These are phyloP conservation scores for Uromys caudimaculatus DNA, from an alignment of 2,797 vertebrate species.

Conservation along the genomic window DNA sequence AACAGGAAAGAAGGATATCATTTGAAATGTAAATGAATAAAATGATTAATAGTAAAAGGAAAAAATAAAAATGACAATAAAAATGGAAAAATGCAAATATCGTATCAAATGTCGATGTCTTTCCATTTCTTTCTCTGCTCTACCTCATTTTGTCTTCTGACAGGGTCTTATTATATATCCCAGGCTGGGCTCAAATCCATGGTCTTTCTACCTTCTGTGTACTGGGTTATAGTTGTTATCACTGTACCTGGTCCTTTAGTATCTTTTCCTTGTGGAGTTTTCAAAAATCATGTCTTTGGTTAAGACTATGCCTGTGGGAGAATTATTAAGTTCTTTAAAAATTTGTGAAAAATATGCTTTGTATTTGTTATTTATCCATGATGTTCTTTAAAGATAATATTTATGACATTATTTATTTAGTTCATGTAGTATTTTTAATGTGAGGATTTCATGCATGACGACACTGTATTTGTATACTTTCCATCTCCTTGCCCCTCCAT, in stretches of 20 bases:
- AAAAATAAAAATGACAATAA: neutral
- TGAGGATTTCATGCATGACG: neutral
- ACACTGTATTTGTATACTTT: neutral
- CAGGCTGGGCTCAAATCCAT: neutral
- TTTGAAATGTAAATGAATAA: too few relatives aligned
- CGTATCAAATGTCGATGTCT: neutral
- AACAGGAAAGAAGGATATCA: too few relatives aligned
- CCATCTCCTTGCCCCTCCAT: neutral
- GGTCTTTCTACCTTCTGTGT: neutral
- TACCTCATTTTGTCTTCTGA: neutral
- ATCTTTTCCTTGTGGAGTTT: constrained; percentile 1
- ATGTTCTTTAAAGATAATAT: neutral
- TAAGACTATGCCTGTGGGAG: neutral
- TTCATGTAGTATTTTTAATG: neutral
- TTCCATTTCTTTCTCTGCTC: neutral
- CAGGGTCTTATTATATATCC: neutral
- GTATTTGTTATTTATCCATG: neutral
- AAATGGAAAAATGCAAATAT: neutral
- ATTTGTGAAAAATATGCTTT: constrained; percentile 44
- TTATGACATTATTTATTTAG: neutral
- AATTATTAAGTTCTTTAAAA: constrained; percentile 42
- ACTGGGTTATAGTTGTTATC: neutral
- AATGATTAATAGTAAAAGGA: too few relatives aligned
- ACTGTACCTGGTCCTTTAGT: neutral
- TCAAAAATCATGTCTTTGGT: constrained; percentile 37